Evolutionary conservation across 2,113 vertebrate genomes (phyloP).

Genomic region (Triplophysa rosa): DNA sequence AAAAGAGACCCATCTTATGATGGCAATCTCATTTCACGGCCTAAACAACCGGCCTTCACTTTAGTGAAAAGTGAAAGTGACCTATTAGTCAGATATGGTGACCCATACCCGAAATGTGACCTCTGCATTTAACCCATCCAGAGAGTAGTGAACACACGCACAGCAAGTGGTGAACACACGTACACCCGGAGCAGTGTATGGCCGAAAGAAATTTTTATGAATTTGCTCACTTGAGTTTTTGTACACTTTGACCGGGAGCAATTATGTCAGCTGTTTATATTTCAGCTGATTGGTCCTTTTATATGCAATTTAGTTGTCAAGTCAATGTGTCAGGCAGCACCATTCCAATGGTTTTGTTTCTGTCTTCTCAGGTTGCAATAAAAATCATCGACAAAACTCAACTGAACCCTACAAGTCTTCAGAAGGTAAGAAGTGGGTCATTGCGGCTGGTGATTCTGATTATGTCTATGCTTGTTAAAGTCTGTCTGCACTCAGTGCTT

Average conservation of each 20-base stretch:
- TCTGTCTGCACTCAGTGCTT: constrained; percentile 5
- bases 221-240: constrained; percentile 1
- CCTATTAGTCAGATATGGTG: no score
- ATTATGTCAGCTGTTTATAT: constrained; percentile 6
- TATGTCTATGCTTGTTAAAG: not conserved
- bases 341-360: constrained; percentile 6
- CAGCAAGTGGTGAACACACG: no score
- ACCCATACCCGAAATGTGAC: no score
- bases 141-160: no score
- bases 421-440: constrained; percentile 62
- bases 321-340: constrained; percentile 1
- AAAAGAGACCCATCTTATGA: not conserved
- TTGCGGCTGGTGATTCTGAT: not conserved
- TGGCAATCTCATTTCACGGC: not conserved
- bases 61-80: no score
- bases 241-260: constrained; percentile 20
- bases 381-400: constrained; percentile 81
- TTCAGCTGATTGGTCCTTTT: constrained; percentile 21
- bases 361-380: constrained; percentile 74
- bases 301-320: constrained; percentile 27
- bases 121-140: no score
- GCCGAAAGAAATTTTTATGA: not conserved
- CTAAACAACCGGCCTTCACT: not conserved
- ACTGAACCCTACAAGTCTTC: constrained; percentile 71
- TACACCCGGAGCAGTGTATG: no score